A percentile compares a stretch with the other conserved stretches of the same genome.
phyloP scores from a whole-genome alignment of 2,113 vertebrate genomes.

The Speoplatyrhinus poulsoni region DNA sequence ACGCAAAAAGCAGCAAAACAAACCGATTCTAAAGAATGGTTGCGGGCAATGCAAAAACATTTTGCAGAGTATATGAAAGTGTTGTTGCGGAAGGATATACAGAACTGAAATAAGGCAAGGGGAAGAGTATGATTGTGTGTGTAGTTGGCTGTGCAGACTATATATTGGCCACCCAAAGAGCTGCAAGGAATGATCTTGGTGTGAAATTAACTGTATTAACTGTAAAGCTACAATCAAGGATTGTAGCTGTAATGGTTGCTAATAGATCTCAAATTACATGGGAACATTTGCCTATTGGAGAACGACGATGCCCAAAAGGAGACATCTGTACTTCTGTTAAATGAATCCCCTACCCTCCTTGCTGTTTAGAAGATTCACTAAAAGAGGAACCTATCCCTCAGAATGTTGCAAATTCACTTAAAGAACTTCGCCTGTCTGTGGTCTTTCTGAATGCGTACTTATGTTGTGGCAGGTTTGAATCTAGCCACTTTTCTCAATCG shows the following conservation, averaged over 20 bases:
- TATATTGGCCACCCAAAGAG: too few relatives aligned
- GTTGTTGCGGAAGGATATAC: slow-evolving; percentile 6
- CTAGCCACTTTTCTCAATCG: too few relatives aligned
- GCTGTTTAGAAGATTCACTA: neutral
- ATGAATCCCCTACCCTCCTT: neutral
- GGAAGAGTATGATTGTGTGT: neutral
- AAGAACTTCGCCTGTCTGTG: neutral
- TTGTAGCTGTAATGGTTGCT: neutral
- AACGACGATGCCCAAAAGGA: neutral
- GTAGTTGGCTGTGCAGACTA: neutral
- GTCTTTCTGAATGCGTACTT: too few relatives aligned
- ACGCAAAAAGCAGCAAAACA: neutral
- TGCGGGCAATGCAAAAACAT: neutral
- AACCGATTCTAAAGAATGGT: neutral
- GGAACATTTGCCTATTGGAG: neutral
- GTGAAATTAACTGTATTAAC: too few relatives aligned
- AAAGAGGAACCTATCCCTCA: neutral
- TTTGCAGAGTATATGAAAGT: neutral
- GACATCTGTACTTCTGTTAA: neutral
- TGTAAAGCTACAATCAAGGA: neutral
- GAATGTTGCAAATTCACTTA: neutral
- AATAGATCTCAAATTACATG: too few relatives aligned
- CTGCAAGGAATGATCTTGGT: too few relatives aligned
- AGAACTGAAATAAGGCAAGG: neutral
- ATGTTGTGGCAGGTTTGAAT: too few relatives aligned